Evolutionary conservation across 2,113 vertebrate species (phyloP), one percentile per base, ranked within the genome.

Genomic region (Suricata suricatta): DNA sequence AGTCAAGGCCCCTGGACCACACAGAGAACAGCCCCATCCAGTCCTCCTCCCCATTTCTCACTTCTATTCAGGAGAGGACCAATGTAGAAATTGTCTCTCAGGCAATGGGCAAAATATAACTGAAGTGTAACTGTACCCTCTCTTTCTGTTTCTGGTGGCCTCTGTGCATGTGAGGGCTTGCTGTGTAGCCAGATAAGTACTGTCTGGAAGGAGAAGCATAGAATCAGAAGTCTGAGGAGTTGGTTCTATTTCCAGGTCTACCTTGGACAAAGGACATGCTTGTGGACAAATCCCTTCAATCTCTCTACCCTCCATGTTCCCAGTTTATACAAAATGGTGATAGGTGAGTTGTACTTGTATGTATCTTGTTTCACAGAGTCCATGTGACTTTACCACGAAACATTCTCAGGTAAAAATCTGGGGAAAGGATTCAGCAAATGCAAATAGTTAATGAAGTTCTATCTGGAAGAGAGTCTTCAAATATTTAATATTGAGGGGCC

Each of bases 1-100:
- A 96, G 68, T 69, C 16, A 94, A 90, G 94, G n/a, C 81, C 94
- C 90, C 88, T 71, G 97, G 97, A 97, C 98, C 98, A 98, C 98
- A 98, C 97, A 97, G 95, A 95, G 82, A 95, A 97, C 69, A 80
- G 90, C 72, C n/a, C 29, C 54, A 6, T 76, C 38, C 79, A 23
- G 60, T 69, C 69, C 38, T 90, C 38, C 50, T 71, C 12, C 17
- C 13, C 23, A 7, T 15, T 87, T 72, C 44, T 27, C 76, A 93
- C 41, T 57, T 74, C 47, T 27, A 1, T 80, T 86, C 88, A 57
- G 63, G 72, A 90, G 60, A 86, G 11, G 44, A 44, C 15, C 31
- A 50, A 17, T 6, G 11, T 12, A 69, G 79, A 88, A 64, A 74
- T 11, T 2, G 3, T 44, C 76, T 97, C 66, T 93, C 80, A 74